phyloP scores from a whole-genome alignment of 2,888 invertebrate species.

The Drosophila fulvimacula region DNA sequence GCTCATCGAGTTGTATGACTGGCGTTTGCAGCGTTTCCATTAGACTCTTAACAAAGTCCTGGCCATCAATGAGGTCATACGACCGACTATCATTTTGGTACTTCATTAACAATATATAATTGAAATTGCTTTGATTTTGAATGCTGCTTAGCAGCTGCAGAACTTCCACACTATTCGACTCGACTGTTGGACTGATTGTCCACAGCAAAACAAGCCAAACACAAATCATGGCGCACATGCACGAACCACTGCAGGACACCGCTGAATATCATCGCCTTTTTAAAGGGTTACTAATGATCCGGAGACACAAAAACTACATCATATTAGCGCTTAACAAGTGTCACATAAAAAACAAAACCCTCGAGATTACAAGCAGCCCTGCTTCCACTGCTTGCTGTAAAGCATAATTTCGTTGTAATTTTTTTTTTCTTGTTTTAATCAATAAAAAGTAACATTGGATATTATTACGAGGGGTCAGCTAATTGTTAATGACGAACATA shows the following conservation, averaged over 20 bases:
- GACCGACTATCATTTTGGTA: constrained; percentile 36
- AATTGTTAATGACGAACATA: too few species aligned
- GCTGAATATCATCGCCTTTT: constrained; percentile 40
- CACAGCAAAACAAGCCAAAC: constrained; percentile 24
- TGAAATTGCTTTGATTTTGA: constrained; percentile 37
- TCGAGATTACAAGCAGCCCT: constrained; percentile 1
- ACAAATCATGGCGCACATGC: constrained; percentile 41
- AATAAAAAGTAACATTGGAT: too few species aligned
- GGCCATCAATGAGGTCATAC: background rate
- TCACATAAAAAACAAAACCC: constrained; percentile 1
- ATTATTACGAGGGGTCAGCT: too few species aligned
- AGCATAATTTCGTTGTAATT: too few species aligned
- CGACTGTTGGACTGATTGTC: constrained; percentile 5
- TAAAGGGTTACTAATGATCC: constrained; percentile 56
- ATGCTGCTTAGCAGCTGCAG: constrained; percentile 46
- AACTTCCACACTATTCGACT: constrained; percentile 20
- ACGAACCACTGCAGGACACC: constrained; percentile 47
- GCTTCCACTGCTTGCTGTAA: background rate
- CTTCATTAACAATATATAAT: constrained; percentile 58
- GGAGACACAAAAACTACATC: constrained; percentile 8
- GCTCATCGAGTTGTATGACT: constrained; percentile 67
- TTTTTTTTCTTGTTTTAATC: too few species aligned
- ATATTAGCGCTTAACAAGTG: constrained; percentile 37
- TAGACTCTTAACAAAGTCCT: constrained; percentile 36
- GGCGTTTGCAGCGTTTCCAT: constrained; percentile 62